Base-by-base conservation (phyloP, 2,113 vertebrate species). In the Myotis davidii region DNA sequence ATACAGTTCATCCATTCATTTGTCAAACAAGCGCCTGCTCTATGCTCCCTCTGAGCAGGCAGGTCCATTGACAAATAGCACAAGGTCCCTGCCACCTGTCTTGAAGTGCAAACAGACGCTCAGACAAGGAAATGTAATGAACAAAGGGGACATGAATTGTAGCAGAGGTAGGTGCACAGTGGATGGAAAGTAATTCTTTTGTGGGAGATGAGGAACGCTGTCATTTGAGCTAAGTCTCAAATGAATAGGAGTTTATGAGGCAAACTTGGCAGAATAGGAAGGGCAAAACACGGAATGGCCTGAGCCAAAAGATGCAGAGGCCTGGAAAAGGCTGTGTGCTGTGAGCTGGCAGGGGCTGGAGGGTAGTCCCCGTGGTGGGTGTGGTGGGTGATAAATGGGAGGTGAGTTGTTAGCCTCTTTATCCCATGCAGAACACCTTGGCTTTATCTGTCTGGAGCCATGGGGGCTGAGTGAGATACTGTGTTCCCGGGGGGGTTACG, bases 151-250 rank as follows among this genome's bases (percentile, higher is more conserved):
- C 20, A 20, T n/a, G 54, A 34, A 17, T 34, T 74, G 34, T 37
- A 54, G 70, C 81, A 90, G 79, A 84, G 39, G 29, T 16, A 29
- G 27, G 17, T 39, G 25, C 21, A 5, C 32, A 5, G 23, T 48
- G 56, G 34, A 21, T 56, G 48, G 61, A 77, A 59, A 85, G 69
- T 6, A 27, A 50, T 65, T 78, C 39, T 78, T 74, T 67, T 11
- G 3, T 10, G 37, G 52, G 61, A 61, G 56, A 61, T 61, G 61
- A 76, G 59, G 88, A 85, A 81, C 42, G n/a, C 67, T 85, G 32
- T 87, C 54, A 78, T 83, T 74, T 82, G 78, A 81, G 42, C 37
- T 81, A 29, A 74, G 90, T 67, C 61, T 93, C 56, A 42, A 91
- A 21, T 34, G 67, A 48, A 11, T 1, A 50, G 74, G 74, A 56